phyloP scores from a whole-genome alignment of 2,113 vertebrate species.

The Oryzias celebensis region DNA sequence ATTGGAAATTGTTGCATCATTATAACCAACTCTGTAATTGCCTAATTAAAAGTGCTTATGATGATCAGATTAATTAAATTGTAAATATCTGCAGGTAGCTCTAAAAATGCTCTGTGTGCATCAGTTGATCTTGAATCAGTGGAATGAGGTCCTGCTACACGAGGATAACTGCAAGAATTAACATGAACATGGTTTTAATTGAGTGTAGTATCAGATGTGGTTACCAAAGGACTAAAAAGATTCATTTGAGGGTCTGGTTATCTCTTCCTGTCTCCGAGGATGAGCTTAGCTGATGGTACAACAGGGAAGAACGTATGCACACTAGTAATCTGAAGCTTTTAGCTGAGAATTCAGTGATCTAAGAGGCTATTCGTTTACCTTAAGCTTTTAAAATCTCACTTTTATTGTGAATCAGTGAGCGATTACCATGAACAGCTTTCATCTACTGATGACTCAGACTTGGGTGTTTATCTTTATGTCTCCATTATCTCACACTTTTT shows the following conservation, averaged over 20 bases:
- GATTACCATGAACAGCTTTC: neutral
- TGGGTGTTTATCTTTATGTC: conserved; percentile 8
- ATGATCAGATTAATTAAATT: neutral
- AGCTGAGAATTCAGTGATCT: conserved; percentile 24
- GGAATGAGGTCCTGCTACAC: conserved; percentile 7
- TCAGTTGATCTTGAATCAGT: conserved; percentile 10
- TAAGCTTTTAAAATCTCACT: neutral
- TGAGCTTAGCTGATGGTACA: conserved; percentile 19
- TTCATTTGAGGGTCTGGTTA: conserved; percentile 32
- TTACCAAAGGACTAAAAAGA: conserved; percentile 27
- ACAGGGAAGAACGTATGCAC: conserved; percentile 20
- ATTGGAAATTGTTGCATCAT: too few species aligned
- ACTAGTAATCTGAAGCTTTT: conserved; percentile 29
- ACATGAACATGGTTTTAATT: conserved; percentile 32
- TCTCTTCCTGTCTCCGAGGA: conserved; percentile 13
- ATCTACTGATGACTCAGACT: neutral
- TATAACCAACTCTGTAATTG: too few species aligned
- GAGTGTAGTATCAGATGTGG: conserved; percentile 25
- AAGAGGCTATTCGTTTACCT: neutral
- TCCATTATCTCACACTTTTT: conserved; percentile 7
- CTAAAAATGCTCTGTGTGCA: neutral
- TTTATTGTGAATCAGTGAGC: neutral
- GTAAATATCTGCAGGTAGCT: neutral
- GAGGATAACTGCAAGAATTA: conserved; percentile 22
- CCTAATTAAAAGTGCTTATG: conserved; percentile 1